A percentile compares a stretch with the other conserved stretches of the same genome.
phyloP scores from a whole-genome alignment of 2,888 invertebrate species.

The Agrotis puta region DNA sequence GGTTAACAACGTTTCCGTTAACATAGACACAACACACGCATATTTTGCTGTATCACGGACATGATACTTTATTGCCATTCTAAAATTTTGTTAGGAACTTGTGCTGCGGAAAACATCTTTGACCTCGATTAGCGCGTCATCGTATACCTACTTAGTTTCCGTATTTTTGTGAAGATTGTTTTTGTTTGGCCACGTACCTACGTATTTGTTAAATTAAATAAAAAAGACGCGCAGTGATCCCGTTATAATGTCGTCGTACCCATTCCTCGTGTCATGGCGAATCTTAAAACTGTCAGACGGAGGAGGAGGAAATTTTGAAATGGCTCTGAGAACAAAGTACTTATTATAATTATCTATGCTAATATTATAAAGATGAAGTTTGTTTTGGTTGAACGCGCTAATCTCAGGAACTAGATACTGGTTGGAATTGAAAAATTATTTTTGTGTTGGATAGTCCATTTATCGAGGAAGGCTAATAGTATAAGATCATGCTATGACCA shows the following conservation, averaged over 20 bases:
- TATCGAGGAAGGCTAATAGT: too few relatives aligned
- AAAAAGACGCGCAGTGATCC: constrained; percentile 18
- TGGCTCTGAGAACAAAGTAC: not conserved
- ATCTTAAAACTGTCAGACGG: constrained; percentile 20
- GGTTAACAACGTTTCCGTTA: constrained; percentile 82
- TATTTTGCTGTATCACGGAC: constrained; percentile 59
- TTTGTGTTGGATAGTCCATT: too few relatives aligned
- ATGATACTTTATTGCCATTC: constrained; percentile 66
- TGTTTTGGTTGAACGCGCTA: too few relatives aligned
- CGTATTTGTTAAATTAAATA: constrained; percentile 21
- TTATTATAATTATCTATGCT: not conserved
- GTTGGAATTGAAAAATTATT: too few relatives aligned
- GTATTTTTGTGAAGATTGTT: constrained; percentile 71
- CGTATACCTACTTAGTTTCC: constrained; percentile 67
- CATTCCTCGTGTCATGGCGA: constrained; percentile 30
- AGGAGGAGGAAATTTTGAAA: constrained; percentile 29
- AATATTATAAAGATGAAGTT: too few relatives aligned
- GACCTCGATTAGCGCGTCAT: constrained; percentile 74
- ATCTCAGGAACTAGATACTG: too few relatives aligned
- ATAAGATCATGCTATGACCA: too few relatives aligned
- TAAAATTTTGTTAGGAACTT: constrained; percentile 65
- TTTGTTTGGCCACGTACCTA: constrained; percentile 62
- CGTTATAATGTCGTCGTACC: constrained; percentile 38
- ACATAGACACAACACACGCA: constrained; percentile 68
- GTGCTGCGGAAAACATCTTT: constrained; percentile 73